These are phyloP conservation scores for Lethocerus indicus DNA, from an alignment of 1,140 invertebrate species.

Conservation along the genomic window DNA sequence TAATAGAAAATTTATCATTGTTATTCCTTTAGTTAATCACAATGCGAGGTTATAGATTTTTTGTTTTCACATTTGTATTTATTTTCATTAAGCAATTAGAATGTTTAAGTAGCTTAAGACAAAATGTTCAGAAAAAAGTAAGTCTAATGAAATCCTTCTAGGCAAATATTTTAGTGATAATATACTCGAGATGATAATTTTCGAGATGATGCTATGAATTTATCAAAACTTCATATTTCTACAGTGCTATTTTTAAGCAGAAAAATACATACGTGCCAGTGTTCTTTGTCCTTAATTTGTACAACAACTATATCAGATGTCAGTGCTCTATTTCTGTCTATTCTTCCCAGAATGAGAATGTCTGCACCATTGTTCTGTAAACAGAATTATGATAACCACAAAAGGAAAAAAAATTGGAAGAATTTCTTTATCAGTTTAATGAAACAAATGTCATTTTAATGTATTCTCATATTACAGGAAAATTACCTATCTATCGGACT, in stretches of 20 bases:
- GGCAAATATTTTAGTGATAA: too few species aligned
- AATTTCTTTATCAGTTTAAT: background rate
- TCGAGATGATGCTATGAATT: too few species aligned
- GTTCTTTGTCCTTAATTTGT: constrained; percentile 10
- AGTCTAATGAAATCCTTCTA: too few species aligned
- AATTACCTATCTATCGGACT: background rate
- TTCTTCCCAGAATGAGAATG: constrained; percentile 49
- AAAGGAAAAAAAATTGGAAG: background rate
- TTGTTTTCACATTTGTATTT: too few species aligned
- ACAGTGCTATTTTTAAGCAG: background rate
- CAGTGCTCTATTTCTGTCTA: constrained; percentile 59
- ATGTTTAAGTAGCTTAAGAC: too few species aligned
- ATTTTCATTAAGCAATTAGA: too few species aligned
- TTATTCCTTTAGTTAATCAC: too few species aligned
- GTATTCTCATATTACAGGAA: background rate
- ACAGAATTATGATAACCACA: constrained; percentile 7
- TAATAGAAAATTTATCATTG: too few species aligned
- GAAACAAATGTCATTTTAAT: background rate
- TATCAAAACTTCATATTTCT: too few species aligned
- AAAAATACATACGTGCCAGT: constrained; percentile 15
- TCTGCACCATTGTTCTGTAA: constrained; percentile 39
- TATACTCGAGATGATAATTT: too few species aligned
- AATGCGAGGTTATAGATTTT: too few species aligned
- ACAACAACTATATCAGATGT: constrained; percentile 68
- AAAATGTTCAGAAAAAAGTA: too few species aligned